A percentile compares a stretch with the other conserved stretches of the same genome.
phyloP scores from a whole-genome alignment of 1,140 invertebrate genomes.

The Stegodyphus dumicola region DNA sequence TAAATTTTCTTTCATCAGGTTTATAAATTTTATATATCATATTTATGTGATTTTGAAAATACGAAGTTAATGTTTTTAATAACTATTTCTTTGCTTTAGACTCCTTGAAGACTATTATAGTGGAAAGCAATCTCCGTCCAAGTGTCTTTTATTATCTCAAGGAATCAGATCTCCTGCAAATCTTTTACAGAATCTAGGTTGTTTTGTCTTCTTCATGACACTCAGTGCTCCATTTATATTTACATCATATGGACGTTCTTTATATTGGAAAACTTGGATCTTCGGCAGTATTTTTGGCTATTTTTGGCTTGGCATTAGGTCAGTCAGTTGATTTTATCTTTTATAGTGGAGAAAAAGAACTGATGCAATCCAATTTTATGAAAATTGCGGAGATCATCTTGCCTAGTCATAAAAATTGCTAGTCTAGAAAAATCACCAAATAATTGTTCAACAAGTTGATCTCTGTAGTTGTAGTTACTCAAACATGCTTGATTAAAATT shows the following conservation, averaged over 20 bases:
- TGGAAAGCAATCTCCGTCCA: slow-evolving; percentile 32
- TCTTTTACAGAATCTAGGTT: slow-evolving; percentile 26
- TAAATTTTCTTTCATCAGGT: too few species aligned
- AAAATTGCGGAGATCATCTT: neutral
- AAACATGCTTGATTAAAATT: neutral
- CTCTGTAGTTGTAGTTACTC: neutral
- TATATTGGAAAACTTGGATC: slow-evolving; percentile 60
- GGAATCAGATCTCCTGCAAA: slow-evolving; percentile 29
- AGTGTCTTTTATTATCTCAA: slow-evolving; percentile 2
- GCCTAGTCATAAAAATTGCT: slow-evolving; percentile 1
- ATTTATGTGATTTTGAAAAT: too few species aligned
- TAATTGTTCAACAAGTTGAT: neutral
- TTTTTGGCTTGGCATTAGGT: slow-evolving; percentile 53
- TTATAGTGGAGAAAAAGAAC: slow-evolving; percentile 10
- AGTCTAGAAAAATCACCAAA: neutral
- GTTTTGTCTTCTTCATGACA: slow-evolving; percentile 44
- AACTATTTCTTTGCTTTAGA: slow-evolving; percentile 15
- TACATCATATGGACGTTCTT: slow-evolving; percentile 44
- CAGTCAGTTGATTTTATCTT: slow-evolving; percentile 50
- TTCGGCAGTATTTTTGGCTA: slow-evolving; percentile 54
- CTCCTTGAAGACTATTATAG: slow-evolving; percentile 42
- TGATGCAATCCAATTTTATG: neutral
- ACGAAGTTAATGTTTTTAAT: neutral
- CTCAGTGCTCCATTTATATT: slow-evolving; percentile 52
- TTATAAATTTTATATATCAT: too few species aligned